Percentiles rank a stretch among this genome's conserved stretches.
Conservation (phyloP, 1,140 invertebrate species). For the Pseudachorutes palmiensis region DNA sequence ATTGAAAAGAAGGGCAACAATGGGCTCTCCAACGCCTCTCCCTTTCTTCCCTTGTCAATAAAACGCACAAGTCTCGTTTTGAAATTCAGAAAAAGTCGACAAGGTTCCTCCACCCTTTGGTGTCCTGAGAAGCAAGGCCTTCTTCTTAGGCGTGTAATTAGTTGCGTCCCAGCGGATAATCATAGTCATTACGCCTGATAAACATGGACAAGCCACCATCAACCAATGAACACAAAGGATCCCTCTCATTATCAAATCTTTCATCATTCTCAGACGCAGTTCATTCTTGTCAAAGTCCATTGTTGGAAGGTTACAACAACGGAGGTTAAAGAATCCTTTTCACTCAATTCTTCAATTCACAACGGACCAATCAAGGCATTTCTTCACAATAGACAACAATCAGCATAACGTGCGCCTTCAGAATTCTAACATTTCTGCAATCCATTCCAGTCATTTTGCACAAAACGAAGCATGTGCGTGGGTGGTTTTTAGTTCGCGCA, state of each 20-base stretch:
- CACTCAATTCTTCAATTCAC: no score
- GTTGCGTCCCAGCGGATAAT: constrained; percentile 15
- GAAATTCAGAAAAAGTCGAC: neutral
- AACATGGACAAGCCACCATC: constrained; percentile 3
- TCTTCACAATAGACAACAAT: no score
- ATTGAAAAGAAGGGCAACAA: constrained; percentile 12
- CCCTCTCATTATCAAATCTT: neutral
- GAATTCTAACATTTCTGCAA: no score
- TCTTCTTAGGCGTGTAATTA: constrained; percentile 11
- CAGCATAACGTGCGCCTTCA: no score
- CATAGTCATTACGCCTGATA: constrained; percentile 22
- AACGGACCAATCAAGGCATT: no score
- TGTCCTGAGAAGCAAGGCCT: constrained; percentile 16
- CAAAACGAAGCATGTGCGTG: no score
- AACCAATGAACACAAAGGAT: neutral
- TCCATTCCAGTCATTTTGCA: no score
- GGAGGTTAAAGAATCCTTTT: no score
- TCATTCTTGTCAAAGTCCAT: no score
- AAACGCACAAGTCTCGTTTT: neutral
- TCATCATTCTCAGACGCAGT: no score
- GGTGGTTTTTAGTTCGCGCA: no score
- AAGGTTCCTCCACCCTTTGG: constrained; percentile 12
- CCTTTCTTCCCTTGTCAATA: constrained; percentile 5
- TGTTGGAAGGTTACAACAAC: no score
- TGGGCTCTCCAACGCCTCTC: constrained; percentile 6